A percentile compares a stretch with the other conserved stretches of the same genome.
Evolutionary conservation across 2,113 vertebrate genomes (phyloP).

Genomic region (Benitochromis conjunctus): DNA sequence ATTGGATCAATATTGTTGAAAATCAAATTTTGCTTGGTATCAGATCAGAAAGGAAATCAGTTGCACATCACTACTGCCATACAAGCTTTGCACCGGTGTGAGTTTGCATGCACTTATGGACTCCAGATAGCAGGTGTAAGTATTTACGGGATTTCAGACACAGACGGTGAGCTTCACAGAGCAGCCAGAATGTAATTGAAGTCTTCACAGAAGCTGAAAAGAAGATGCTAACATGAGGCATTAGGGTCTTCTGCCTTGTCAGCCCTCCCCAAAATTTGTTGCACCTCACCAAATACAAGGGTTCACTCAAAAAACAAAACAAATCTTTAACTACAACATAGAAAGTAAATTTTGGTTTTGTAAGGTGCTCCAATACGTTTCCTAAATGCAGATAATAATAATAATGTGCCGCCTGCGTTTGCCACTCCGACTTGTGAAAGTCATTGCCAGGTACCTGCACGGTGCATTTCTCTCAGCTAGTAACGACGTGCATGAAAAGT

Average conservation of each 20-base stretch:
- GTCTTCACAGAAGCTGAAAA: neutral
- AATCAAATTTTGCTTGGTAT: neutral
- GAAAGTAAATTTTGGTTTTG: neutral
- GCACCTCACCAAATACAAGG: neutral
- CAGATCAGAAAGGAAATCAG: neutral
- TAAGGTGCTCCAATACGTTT: neutral
- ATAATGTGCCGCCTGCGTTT: neutral
- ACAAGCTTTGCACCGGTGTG: neutral
- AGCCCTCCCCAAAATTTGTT: neutral
- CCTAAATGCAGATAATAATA: neutral
- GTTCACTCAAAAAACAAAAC: rapidly evolving
- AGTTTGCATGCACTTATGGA: neutral
- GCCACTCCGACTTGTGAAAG: neutral
- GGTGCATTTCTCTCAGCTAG: neutral
- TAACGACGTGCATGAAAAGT: neutral
- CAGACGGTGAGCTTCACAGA: neutral
- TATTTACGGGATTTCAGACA: neutral
- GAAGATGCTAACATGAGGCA: neutral
- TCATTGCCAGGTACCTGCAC: neutral
- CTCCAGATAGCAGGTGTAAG: neutral
- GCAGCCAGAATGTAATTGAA: neutral
- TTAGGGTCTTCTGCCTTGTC: neutral
- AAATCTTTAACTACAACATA: neutral
- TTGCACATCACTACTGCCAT: neutral
- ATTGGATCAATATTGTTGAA: neutral